Evolutionary conservation across 1,140 invertebrate species (phyloP), one percentile per base, ranked within the genome.

Genomic region (Daktulosphaira vitifoliae): DNA sequence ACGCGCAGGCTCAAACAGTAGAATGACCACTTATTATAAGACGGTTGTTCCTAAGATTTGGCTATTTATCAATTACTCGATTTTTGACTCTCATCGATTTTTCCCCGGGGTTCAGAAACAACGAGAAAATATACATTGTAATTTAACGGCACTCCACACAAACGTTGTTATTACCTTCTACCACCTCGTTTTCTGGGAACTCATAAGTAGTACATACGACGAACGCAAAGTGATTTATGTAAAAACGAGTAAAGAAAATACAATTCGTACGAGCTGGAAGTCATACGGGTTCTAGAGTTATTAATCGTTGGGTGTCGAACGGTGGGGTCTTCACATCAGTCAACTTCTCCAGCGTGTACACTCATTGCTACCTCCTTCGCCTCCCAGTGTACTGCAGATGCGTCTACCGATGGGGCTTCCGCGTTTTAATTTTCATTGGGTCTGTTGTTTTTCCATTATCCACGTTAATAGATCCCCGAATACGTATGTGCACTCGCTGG

Each of bases 221-320:
- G 11, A 5, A 33, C 29, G 11, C 29, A 33, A 11, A 33, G 56
- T 62, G 56, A 62, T 62, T 62, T 62, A 62, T 62, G 56, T 62
- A 48, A 48, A 33, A 42, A 44, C 5, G 29, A 33, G 29, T 33
- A 54, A 23, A 56, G 42, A 42, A 42, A 37, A 59, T 25, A 59
- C 38, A 9, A 59, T 42, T 54, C 5, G 29, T 33, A 33, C 29
- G 29, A 11, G 29, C 11, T 33, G 29, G 5, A 6, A 11, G 5
- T 11, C 29, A 33, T 5, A 5, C 29, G 29, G 29, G 11, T 33
- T n/a, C n/a, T n/a, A n/a, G 7, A 13, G 11, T 62, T 62, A 62
- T 62, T 48, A 62, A 62, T 62, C 44, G 56, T 48, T 39, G 13
- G 11, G 42, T 62, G 56, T 62, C 26, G 42, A 62, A 62, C 42